Evolutionary conservation across 2,888 invertebrate genomes (phyloP).

Genomic region (Synanthedon formicaeformis): DNA sequence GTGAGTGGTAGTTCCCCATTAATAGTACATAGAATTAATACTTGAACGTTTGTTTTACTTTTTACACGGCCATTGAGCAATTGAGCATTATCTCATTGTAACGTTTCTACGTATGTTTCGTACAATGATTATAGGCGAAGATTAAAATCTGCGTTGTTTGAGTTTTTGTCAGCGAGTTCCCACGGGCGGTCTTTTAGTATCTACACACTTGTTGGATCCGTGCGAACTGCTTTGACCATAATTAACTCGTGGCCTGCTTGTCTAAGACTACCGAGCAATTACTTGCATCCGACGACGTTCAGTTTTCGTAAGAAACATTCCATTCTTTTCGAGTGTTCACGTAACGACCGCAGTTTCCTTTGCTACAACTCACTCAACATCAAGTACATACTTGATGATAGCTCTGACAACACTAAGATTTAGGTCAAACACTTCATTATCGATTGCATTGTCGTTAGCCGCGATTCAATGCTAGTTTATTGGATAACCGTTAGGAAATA

Average conservation of each 20-base stretch:
- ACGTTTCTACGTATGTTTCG: slow-evolving; percentile 15
- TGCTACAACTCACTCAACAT: slow-evolving; percentile 16
- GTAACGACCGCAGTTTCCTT: slow-evolving; percentile 37
- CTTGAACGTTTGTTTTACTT: slow-evolving; percentile 17
- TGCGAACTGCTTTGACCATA: slow-evolving; percentile 41
- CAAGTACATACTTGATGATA: slow-evolving; percentile 19
- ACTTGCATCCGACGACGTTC: slow-evolving; percentile 52
- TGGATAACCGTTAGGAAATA: slow-evolving; percentile 13
- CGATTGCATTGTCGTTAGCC: slow-evolving; percentile 16
- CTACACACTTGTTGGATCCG: slow-evolving; percentile 24
- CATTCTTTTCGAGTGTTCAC: slow-evolving; percentile 46
- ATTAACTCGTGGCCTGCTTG: slow-evolving; percentile 28
- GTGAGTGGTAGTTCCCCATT: too few relatives aligned
- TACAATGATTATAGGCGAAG: slow-evolving; percentile 32
- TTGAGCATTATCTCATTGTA: slow-evolving; percentile 50
- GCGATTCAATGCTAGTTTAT: slow-evolving; percentile 13
- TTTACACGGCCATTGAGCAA: slow-evolving; percentile 34
- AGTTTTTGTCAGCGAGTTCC: slow-evolving; percentile 34
- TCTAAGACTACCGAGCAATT: slow-evolving; percentile 27
- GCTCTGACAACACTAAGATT: slow-evolving; percentile 28
- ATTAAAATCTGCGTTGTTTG: slow-evolving; percentile 33
- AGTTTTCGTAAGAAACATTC: slow-evolving; percentile 51
- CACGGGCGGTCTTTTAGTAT: slow-evolving; percentile 24
- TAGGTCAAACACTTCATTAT: slow-evolving; percentile 32
- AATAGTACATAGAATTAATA: too few relatives aligned